Evolutionary conservation across 2,888 invertebrate species (phyloP).

Genomic region (Sinhomidia bicolor): DNA sequence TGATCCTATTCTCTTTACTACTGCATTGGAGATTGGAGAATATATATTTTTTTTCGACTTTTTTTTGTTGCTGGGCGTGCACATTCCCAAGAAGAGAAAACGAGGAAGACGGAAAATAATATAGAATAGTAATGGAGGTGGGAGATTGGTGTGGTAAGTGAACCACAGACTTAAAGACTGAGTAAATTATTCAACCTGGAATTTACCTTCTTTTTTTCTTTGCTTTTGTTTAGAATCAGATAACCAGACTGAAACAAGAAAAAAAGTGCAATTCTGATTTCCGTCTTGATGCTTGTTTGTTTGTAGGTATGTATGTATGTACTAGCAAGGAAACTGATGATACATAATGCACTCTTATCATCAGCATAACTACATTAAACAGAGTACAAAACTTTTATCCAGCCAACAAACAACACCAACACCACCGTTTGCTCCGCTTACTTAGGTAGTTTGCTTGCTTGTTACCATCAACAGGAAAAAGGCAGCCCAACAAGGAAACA

Average conservation of each 20-base stretch:
- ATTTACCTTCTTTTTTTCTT: slow-evolving; percentile 21
- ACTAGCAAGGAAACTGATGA: slow-evolving; percentile 38
- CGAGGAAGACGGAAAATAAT: background rate
- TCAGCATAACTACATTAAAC: slow-evolving; percentile 22
- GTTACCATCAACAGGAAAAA: background rate
- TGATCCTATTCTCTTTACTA: background rate
- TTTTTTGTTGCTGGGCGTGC: no score
- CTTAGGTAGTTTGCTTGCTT: slow-evolving; percentile 26
- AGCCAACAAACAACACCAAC: background rate
- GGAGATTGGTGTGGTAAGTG: slow-evolving; percentile 30
- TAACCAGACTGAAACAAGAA: background rate
- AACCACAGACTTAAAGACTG: slow-evolving; percentile 60
- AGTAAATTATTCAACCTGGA: slow-evolving; percentile 63
- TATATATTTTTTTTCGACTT: no score
- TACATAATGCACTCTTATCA: slow-evolving; percentile 18
- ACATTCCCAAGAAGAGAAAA: background rate
- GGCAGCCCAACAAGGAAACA: slow-evolving; percentile 2
- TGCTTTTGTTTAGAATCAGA: background rate
- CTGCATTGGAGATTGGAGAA: background rate
- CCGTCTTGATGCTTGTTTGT: background rate
- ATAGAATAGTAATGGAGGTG: background rate
- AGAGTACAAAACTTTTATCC: no score
- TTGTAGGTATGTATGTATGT: slow-evolving; percentile 2
- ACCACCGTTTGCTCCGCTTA: background rate
- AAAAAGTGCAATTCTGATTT: background rate